Base-by-base conservation (phyloP, 2,797 vertebrate species). In the Sparidentex hasta region DNA sequence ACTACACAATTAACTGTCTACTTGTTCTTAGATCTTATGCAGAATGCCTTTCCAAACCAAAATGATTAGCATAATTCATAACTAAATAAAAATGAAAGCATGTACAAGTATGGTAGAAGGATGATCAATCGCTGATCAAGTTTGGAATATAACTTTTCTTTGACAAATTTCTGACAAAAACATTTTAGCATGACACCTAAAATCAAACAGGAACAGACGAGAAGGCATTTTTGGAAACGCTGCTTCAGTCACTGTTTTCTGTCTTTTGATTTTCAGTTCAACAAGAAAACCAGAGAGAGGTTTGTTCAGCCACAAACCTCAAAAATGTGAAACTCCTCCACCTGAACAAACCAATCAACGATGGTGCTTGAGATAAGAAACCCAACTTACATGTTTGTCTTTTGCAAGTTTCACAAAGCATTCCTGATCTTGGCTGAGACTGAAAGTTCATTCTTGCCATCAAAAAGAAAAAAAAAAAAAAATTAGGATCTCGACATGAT, bases 251-350 rank as follows among this genome's bases (percentile, higher is more conserved):
- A 17, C 18, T 6, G 52, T 18, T 38, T 52, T 29, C 38, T n/a
- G 0, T 55, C 25, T 41, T 43, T 70, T 13, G 51, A 57, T 21
- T 57, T 75, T 11, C 38, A 0, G 4, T 29, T 54, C 17, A 75
- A 20, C 55, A 43, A 56, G 5, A 52, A 25, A 76, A 64, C 13
- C 7, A 29, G 65, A 29, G 43, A 1, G 11, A 44, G 3, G 21
- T 50, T 61, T 64, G 5, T 66, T 74, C 1, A 5, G 29, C 69
- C 63, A 51, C 65, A 86, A 88, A 83, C 66, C 77, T 58, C 71
- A 82, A 54, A 65, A 74, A 65, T 47, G 16, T 44, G 4, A 47
- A 65, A 64, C 12, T 41, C 38, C 25, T 33, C 6, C 25, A 74
- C 29, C n/a, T 54, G 11, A 64, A 51, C 16, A 48, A 66, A 58